Conservation (phyloP, 2,797 vertebrate genomes). For the Artibeus jamaicensis region DNA sequence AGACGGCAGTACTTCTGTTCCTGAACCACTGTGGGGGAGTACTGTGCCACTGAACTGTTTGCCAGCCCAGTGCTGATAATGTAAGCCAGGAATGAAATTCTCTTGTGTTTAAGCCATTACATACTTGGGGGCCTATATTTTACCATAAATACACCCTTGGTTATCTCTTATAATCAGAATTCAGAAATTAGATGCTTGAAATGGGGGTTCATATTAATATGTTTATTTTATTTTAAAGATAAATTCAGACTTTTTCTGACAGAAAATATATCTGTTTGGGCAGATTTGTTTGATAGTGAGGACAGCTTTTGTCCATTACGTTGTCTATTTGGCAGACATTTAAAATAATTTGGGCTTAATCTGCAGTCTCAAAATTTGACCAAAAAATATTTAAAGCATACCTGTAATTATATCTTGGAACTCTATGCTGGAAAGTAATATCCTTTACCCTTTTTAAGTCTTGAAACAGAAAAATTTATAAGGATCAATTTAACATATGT, state of each 20-base stretch:
- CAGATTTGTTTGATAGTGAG: neutral
- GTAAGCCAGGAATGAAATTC: neutral
- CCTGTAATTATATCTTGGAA: neutral
- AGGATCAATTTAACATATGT: neutral
- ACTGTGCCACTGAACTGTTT: neutral
- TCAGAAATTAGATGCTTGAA: neutral
- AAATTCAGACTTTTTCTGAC: neutral
- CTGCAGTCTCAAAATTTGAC: neutral
- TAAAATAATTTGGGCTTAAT: neutral
- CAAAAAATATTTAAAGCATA: neutral
- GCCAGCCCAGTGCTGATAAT: neutral
- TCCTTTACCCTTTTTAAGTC: neutral
- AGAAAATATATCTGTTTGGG: neutral
- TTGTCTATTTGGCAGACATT: neutral
- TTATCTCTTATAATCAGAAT: constrained; percentile 16
- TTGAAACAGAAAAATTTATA: constrained; percentile 1
- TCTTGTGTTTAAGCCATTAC: neutral
- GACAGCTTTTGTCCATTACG: neutral
- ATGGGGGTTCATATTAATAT: neutral
- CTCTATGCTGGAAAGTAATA: neutral
- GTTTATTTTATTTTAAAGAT: constrained; percentile 23
- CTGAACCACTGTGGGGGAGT: neutral
- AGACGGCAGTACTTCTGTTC: neutral
- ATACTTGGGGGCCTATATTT: neutral
- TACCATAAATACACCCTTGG: neutral